Conservation (phyloP, 2,888 invertebrate genomes). For the Emmelina monodactyla region DNA sequence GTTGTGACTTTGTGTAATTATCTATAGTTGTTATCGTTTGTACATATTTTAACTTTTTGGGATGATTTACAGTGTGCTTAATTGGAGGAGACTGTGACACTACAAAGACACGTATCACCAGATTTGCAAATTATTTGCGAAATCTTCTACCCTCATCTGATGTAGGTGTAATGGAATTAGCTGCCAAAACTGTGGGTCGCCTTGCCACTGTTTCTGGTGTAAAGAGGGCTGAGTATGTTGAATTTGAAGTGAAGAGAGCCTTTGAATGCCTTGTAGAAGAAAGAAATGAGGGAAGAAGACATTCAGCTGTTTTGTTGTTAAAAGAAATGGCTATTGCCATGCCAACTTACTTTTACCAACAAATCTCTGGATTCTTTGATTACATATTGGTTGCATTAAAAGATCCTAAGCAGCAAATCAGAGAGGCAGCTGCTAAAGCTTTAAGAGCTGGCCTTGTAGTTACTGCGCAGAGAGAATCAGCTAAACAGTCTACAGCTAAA, state of each 20-base stretch:
- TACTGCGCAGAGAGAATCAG: conserved; percentile 94
- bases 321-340: conserved; percentile 94
- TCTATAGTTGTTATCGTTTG: not conserved
- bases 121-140: conserved; percentile 92
- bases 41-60: not conserved
- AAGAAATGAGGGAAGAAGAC: conserved; percentile 88
- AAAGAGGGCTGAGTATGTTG: conserved; percentile 96
- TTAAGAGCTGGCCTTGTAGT: conserved; percentile 94
- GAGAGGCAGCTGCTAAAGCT: conserved; percentile 94
- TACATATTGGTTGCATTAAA: conserved; percentile 90
- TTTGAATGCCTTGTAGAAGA: conserved; percentile 95
- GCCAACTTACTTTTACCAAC: conserved; percentile 97
- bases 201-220: conserved; percentile 91
- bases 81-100: conserved; percentile 94
- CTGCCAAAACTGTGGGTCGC: conserved; percentile 94
- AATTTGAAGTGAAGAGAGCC: conserved; percentile 95
- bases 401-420: conserved; percentile 88
- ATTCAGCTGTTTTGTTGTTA: conserved; percentile 90
- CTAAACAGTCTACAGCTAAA: conserved; percentile 87
- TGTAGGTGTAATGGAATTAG: conserved; percentile 93
- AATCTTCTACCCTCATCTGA: conserved; percentile 91
- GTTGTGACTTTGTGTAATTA: conserved; percentile 1
- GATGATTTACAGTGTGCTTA: conserved; percentile 76
- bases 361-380: conserved; percentile 92
- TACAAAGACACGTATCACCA: conserved; percentile 85